phyloP scores from a whole-genome alignment of 2,888 invertebrate species.

The Muschampia plurimacula region DNA sequence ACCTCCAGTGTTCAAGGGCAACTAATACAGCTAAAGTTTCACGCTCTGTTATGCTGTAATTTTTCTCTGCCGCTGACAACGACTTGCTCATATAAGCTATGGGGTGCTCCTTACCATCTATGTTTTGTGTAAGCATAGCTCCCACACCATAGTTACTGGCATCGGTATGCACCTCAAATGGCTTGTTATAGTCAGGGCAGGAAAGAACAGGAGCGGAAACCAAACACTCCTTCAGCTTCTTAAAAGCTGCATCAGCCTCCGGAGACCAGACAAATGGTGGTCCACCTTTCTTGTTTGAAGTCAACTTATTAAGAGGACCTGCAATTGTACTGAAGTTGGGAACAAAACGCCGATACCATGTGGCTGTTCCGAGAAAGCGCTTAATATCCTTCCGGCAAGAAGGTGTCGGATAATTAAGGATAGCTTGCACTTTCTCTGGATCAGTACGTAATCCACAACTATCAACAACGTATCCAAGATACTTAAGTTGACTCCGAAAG shows the following conservation, averaged over 20 bases:
- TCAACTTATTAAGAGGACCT: slow-evolving; percentile 47
- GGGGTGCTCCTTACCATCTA: slow-evolving; percentile 44
- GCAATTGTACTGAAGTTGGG: slow-evolving; percentile 37
- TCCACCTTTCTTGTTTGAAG: slow-evolving; percentile 44
- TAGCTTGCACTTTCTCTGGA: neutral
- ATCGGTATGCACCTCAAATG: slow-evolving; percentile 48
- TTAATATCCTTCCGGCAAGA: too few relatives aligned
- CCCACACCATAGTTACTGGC: slow-evolving; percentile 45
- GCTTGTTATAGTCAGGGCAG: slow-evolving; percentile 45
- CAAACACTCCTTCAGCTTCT: slow-evolving; percentile 37
- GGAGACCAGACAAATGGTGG: slow-evolving; percentile 47
- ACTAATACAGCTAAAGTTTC: slow-evolving; percentile 49
- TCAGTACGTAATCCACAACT: slow-evolving; percentile 1
- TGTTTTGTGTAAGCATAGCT: slow-evolving; percentile 44
- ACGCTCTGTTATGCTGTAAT: slow-evolving; percentile 51
- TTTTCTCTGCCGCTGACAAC: slow-evolving; percentile 40
- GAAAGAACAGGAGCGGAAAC: slow-evolving; percentile 23
- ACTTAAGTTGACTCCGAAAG: slow-evolving; percentile 41
- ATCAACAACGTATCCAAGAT: neutral
- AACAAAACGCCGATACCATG: too few relatives aligned
- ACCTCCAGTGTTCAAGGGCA: slow-evolving; percentile 51
- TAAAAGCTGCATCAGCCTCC: slow-evolving; percentile 47
- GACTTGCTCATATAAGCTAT: slow-evolving; percentile 43
- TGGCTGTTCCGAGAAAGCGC: too few relatives aligned
- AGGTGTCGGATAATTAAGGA: too few relatives aligned